phyloP scores from a whole-genome alignment of 1,140 invertebrate species.

The Drosophila fuyamai region DNA sequence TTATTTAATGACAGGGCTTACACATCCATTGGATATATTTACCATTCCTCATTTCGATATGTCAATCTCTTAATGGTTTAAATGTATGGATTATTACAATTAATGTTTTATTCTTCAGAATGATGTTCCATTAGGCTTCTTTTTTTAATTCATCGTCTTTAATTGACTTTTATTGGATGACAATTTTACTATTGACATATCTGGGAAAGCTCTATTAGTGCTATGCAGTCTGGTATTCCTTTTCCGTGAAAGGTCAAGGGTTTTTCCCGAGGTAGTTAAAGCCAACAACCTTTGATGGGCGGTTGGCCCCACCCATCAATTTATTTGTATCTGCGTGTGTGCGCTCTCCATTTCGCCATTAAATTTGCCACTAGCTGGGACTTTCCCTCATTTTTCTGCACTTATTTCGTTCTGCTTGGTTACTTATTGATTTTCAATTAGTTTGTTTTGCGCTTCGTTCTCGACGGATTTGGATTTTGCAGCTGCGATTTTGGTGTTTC shows the following conservation, averaged over 20 bases:
- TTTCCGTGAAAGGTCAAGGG: slow-evolving; percentile 29
- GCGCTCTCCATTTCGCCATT: slow-evolving; percentile 57
- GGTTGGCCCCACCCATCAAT: background rate
- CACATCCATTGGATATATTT: background rate
- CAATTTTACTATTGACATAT: slow-evolving; percentile 21
- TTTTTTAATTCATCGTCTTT: background rate
- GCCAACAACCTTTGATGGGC: slow-evolving; percentile 38
- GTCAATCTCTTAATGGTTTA: background rate
- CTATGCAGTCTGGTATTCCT: background rate
- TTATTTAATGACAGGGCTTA: too few relatives aligned
- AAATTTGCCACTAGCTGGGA: slow-evolving; percentile 38
- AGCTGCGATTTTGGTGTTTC: slow-evolving; percentile 46
- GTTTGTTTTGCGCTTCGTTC: slow-evolving; percentile 65
- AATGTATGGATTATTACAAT: background rate
- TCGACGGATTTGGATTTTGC: slow-evolving; percentile 40
- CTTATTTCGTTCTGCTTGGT: slow-evolving; percentile 16
- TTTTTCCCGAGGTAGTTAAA: slow-evolving; percentile 14
- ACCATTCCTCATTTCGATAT: background rate
- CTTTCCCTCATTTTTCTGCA: slow-evolving; percentile 25
- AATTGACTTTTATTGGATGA: background rate
- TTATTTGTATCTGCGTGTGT: slow-evolving; percentile 6
- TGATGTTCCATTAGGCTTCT: background rate
- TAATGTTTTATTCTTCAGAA: background rate
- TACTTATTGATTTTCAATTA: slow-evolving; percentile 81
- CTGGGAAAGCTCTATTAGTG: background rate